Percentiles rank a stretch among this genome's conserved stretches.
phyloP scores from a whole-genome alignment of 2,888 invertebrate species.

The Polymixis lichenea region DNA sequence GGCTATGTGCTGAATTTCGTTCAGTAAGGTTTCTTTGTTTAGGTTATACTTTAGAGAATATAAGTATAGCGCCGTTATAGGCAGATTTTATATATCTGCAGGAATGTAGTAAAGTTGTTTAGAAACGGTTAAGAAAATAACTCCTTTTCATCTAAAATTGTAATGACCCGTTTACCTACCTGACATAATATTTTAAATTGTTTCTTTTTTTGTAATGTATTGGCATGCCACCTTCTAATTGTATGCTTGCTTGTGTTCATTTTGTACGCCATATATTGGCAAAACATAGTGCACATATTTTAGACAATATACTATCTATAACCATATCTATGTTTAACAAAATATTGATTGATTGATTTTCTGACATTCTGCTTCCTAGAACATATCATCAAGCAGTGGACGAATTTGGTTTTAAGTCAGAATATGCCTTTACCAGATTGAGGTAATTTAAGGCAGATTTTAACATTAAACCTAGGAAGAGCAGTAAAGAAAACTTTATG shows the following conservation, averaged over 20 bases:
- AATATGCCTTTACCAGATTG: not conserved
- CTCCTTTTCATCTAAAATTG: no score
- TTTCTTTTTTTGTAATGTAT: no score
- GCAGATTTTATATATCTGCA: not conserved
- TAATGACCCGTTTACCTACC: no score
- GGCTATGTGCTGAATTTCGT: conserved; percentile 57
- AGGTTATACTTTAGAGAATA: not conserved
- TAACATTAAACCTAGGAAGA: not conserved
- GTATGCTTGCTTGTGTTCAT: no score
- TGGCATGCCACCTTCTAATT: no score
- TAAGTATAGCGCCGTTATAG: no score
- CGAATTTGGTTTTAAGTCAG: not conserved
- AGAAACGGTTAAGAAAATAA: not conserved
- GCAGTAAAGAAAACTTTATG: not conserved
- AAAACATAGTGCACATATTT: no score
- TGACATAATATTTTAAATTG: no score
- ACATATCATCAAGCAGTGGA: not conserved
- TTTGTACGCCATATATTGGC: no score
- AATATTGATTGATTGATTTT: no score
- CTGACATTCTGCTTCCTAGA: not conserved
- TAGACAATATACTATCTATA: no score
- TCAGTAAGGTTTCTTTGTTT: conserved; percentile 22
- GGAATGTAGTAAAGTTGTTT: not conserved
- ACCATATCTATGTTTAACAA: no score
- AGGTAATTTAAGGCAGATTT: not conserved